A percentile compares a stretch with the other conserved stretches of the same genome.
These are phyloP conservation scores for Troilus luridus DNA, from an alignment of 2,888 invertebrate genomes.

Conservation along the genomic window DNA sequence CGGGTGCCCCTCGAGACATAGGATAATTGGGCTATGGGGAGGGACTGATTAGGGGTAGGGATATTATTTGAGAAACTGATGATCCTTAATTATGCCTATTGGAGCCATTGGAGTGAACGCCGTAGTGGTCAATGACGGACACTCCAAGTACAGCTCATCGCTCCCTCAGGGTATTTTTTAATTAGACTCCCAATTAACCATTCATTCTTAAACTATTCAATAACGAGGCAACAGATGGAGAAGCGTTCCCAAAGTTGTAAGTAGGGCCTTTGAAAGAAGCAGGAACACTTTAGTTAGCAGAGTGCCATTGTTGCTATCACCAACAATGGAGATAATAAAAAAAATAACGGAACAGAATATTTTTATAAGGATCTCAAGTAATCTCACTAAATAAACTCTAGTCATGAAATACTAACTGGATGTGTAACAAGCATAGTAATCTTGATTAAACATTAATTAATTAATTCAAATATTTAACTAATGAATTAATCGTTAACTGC, in stretches of 20 bases:
- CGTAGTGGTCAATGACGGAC: conserved; percentile 8
- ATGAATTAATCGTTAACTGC: too few species aligned
- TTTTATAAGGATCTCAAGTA: not conserved
- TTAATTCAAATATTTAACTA: too few species aligned
- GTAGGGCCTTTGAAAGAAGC: not conserved
- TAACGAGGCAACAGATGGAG: not conserved
- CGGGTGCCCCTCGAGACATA: not conserved
- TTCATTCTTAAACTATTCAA: not conserved
- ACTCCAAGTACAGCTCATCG: not conserved
- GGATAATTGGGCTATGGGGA: conserved; percentile 7
- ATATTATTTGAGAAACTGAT: conserved; percentile 18
- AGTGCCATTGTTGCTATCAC: too few species aligned
- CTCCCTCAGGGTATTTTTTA: not conserved
- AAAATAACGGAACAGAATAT: not conserved
- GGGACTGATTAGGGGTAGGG: not conserved
- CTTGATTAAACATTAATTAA: too few species aligned
- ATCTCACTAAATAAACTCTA: too few species aligned
- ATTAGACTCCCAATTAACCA: conserved; percentile 19
- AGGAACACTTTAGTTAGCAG: not conserved
- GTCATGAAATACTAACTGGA: too few species aligned
- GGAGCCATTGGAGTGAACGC: not conserved
- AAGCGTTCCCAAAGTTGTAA: not conserved
- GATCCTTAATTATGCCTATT: not conserved
- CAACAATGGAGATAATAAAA: too few species aligned
- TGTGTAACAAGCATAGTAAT: too few species aligned